phyloP scores from a whole-genome alignment of 2,888 invertebrate species.

The Dermolepida albohirtum region DNA sequence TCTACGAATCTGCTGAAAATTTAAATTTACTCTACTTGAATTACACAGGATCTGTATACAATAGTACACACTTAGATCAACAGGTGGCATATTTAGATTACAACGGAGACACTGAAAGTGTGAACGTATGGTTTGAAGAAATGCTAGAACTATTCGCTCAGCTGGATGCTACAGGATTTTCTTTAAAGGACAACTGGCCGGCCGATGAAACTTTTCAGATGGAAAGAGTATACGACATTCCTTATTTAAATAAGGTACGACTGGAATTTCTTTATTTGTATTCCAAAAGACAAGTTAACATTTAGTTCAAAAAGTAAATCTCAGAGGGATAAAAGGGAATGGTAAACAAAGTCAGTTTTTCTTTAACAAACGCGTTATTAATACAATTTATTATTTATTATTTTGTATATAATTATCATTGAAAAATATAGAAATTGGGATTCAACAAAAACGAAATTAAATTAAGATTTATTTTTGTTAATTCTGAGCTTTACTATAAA shows the following conservation, averaged over 20 bases:
- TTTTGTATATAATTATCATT: no score
- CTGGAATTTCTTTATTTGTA: no score
- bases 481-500: no score
- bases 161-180: conserved; percentile 62
- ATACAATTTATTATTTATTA: no score
- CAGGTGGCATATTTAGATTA: conserved; percentile 62
- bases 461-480: no score
- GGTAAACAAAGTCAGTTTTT: no score
- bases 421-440: no score
- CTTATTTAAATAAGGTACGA: conserved; percentile 68
- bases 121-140: conserved; percentile 51
- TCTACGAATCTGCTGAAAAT: conserved; percentile 53
- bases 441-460: no score
- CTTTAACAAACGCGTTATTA: no score
- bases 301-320: no score
- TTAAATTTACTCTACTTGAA: conserved; percentile 55
- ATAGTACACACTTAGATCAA: conserved; percentile 55
- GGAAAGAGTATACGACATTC: conserved; percentile 61
- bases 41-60: conserved; percentile 47
- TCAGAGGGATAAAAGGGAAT: no score
- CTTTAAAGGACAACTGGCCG: conserved; percentile 72
- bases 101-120: conserved; percentile 45
- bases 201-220: conserved; percentile 61
- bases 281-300: no score
- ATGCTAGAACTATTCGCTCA: conserved; percentile 43